A percentile compares a stretch with the other conserved stretches of the same genome.
Conservation (phyloP, 2,888 invertebrate species). For the Phytoseiulus persimilis region DNA sequence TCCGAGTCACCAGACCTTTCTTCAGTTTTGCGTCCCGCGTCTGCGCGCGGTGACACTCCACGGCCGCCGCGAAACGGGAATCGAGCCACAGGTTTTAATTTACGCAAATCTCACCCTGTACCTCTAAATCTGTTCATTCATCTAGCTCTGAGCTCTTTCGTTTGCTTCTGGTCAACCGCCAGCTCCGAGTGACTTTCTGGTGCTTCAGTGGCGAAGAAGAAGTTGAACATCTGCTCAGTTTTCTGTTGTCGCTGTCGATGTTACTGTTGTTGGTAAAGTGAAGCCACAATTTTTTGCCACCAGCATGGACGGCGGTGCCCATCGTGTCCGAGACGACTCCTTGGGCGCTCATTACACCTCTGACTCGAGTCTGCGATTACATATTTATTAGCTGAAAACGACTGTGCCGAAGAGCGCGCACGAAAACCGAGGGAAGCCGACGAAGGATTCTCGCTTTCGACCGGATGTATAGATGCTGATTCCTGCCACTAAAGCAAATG, state of each 20-base stretch:
- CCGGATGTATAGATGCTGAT: neutral
- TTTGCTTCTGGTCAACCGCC: neutral
- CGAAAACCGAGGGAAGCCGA: neutral
- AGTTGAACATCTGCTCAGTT: neutral
- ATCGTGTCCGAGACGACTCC: neutral
- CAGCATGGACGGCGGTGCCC: neutral
- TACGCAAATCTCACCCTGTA: neutral
- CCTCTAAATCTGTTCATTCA: neutral
- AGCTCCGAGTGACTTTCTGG: neutral
- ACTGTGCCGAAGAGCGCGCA: neutral
- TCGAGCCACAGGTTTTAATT: neutral
- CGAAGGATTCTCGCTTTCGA: neutral
- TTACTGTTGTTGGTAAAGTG: neutral
- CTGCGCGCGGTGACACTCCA: neutral
- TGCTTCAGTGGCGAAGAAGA: neutral
- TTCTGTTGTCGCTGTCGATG: neutral
- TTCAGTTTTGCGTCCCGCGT: too few relatives aligned
- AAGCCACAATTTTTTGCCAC: neutral
- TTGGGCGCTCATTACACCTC: neutral
- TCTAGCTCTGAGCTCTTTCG: neutral
- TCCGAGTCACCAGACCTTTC: too few relatives aligned
- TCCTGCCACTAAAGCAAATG: neutral
- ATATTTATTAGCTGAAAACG: constrained; percentile 5
- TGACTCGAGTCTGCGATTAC: neutral
- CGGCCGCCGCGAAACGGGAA: neutral